Evolutionary conservation across 2,888 invertebrate species (phyloP).

Genomic region (Agrochola litura): DNA sequence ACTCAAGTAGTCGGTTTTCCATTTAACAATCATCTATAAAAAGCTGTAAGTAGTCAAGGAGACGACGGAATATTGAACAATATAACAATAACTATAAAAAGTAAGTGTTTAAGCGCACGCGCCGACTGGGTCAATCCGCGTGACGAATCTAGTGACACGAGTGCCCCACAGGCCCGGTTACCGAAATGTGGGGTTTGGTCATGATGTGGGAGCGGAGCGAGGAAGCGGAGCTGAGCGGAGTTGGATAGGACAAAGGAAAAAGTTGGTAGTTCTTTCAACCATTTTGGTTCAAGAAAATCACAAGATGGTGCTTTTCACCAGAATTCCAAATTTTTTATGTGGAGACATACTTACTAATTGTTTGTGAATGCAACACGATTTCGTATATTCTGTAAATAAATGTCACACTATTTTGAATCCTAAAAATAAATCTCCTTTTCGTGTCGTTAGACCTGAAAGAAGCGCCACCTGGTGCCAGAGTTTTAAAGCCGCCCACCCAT

Average conservation of each 20-base stretch:
- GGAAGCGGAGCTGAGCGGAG: background rate
- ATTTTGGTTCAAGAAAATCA: background rate
- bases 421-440: background rate
- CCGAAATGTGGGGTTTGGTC: constrained; percentile 51
- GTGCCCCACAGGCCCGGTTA: constrained; percentile 76
- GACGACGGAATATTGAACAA: constrained; percentile 57
- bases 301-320: background rate
- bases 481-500: no score
- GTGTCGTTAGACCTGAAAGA: no score
- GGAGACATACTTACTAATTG: background rate
- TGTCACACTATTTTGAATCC: background rate
- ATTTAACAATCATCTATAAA: constrained; percentile 30
- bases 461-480: no score
- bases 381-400: background rate
- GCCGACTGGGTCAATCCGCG: constrained; percentile 80
- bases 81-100: constrained; percentile 67
- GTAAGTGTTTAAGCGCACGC: constrained; percentile 75
- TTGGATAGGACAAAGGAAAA: background rate
- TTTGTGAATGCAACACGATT: background rate
- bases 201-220: constrained; percentile 49
- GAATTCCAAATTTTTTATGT: background rate
- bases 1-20: background rate
- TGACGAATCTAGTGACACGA: constrained; percentile 82
- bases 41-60: constrained; percentile 35
- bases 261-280: no score